Base-by-base conservation (phyloP, 2,113 vertebrate species). In the Lepisosteus osseus region DNA sequence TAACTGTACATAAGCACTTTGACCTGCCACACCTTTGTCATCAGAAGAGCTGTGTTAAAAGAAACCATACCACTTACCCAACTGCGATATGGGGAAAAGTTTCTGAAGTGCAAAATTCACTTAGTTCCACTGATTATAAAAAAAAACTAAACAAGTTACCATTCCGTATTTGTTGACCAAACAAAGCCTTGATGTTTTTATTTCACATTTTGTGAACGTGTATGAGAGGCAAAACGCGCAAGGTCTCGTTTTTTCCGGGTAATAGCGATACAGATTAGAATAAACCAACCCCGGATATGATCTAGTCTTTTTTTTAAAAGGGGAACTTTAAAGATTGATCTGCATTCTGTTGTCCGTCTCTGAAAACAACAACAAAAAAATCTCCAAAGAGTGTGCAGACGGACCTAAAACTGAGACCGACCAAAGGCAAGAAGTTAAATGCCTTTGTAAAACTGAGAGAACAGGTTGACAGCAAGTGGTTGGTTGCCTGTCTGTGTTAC, bases 241-340 rank as follows among this genome's bases (percentile, higher is more conserved):
- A 76, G 70, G 68, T 62, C 68, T 69, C 81, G 5, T 80, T 80
- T 79, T 89, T 89, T 89, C 87, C 87, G 87, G 87, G 86, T 89
- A 85, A 82, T 76, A 78, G 78, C 75, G 67, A 79, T 83, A 47
- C 79, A 76, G 84, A 88, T 89, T 85, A 88, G 82, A 88, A 86
- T 87, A 85, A 88, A 89, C 86, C 87, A 87, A 55, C 87, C 89
- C 89, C 89, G 89, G 89, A 90, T 86, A 79, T 90, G 86, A 88
- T 78, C 86, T 87, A 75, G 63, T 73, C 45, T 72, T 61, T 61
- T 67, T 83, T 82, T 76, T 77, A 51, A 51, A 51, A 51, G 47
- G 47, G 47, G 47, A 51, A 51, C 47, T 51, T 51, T 5, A 51
- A 51, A 51, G 47, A 51, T 51, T 51, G 47, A 51, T 51, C 5